Evolutionary conservation across 1,140 invertebrate species (phyloP).

Genomic region (Prorops nasuta): DNA sequence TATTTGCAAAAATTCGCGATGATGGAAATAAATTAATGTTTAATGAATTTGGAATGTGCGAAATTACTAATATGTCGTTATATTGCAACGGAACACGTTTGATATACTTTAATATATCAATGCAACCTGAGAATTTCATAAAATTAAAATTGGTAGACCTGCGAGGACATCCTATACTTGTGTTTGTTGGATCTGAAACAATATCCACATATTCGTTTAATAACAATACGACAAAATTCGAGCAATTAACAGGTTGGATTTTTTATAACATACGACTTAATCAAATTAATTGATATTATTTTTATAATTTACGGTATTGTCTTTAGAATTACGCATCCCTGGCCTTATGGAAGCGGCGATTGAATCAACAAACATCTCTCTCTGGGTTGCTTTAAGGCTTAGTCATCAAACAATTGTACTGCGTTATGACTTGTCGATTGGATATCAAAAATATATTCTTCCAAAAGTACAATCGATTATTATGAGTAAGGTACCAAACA

Average conservation of each 20-base stretch:
- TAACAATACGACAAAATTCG: conserved; percentile 1
- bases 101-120: not conserved
- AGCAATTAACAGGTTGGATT: conserved; percentile 18
- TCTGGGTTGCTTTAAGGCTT: conserved; percentile 34
- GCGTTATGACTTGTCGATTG: conserved; percentile 26
- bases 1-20: not conserved
- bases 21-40: conserved; percentile 3
- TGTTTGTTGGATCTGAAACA: conserved; percentile 15
- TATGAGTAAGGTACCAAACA: conserved; percentile 15
- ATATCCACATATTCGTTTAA: conserved; percentile 21
- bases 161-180: conserved; percentile 2
- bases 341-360: not conserved
- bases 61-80: not conserved
- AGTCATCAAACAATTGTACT: conserved; percentile 27
- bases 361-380: not conserved
- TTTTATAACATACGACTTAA: not conserved
- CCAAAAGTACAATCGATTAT: conserved; percentile 19
- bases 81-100: conserved; percentile 9
- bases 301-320: conserved; percentile 9
- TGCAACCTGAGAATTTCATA: conserved; percentile 8
- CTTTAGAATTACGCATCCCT: not conserved
- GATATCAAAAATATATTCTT: conserved; percentile 27
- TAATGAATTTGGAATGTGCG: conserved; percentile 8
- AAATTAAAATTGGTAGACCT: conserved; percentile 15
- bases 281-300: conserved; percentile 4